Percentiles rank a stretch among this genome's conserved stretches.
phyloP scores from a whole-genome alignment of 2,797 vertebrate species.

The Hybognathus amarus region DNA sequence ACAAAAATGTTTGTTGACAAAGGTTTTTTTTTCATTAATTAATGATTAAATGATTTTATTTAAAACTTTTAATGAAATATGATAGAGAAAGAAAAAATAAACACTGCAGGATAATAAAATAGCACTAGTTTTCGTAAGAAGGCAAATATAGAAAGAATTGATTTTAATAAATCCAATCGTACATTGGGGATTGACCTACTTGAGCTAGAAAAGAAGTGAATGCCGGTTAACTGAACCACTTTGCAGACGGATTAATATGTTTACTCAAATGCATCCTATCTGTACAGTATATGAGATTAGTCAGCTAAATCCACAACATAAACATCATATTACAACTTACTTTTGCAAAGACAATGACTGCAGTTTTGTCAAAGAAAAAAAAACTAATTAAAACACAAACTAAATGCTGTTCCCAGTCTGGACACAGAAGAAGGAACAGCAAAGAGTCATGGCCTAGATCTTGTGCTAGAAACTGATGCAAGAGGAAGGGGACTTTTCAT shows the following conservation, averaged over 20 bases:
- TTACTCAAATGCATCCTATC: constrained; percentile 5
- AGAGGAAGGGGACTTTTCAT: constrained; percentile 72
- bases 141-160: not conserved
- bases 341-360: not conserved
- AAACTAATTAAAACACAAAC: not conserved
- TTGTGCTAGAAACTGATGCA: constrained; percentile 73
- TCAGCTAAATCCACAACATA: not conserved
- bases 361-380: not conserved
- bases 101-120: not conserved
- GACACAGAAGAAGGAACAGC: constrained; percentile 1
- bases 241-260: constrained; percentile 12
- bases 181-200: not conserved
- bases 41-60: not conserved
- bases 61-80: not conserved
- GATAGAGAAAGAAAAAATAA: not conserved
- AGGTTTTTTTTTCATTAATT: not conserved
- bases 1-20: constrained; percentile 3
- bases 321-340: not conserved
- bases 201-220: constrained; percentile 22
- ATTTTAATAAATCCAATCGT: constrained; percentile 29
- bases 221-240: constrained; percentile 22
- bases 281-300: constrained; percentile 14
- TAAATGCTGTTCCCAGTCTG: not conserved
- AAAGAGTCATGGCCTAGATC: constrained; percentile 41
- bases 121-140: not conserved